These are phyloP conservation scores for Pheosia tremula DNA, from an alignment of 2,888 invertebrate genomes.

Conservation along the genomic window DNA sequence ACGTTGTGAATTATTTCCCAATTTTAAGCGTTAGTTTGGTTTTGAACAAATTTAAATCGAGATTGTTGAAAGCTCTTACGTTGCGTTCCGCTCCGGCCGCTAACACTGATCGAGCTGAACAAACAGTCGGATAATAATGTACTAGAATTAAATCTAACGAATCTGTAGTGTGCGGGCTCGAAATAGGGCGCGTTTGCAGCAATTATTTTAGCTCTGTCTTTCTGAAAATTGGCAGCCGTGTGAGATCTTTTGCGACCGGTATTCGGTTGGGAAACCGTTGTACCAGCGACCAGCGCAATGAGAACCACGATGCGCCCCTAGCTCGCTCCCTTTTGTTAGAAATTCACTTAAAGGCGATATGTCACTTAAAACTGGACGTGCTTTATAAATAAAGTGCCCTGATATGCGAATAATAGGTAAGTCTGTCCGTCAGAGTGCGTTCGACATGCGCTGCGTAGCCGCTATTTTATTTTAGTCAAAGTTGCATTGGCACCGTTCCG, in stretches of 20 bases:
- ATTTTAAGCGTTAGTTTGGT: neutral
- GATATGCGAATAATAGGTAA: constrained; percentile 82
- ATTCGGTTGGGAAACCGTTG: constrained; percentile 83
- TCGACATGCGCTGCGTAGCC: constrained; percentile 49
- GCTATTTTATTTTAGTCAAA: constrained; percentile 60
- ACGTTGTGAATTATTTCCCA: neutral
- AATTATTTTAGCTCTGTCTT: constrained; percentile 84
- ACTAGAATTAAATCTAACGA: constrained; percentile 78
- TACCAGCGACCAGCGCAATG: constrained; percentile 56
- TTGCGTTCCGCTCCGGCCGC: constrained; percentile 13
- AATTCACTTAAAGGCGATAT: constrained; percentile 56
- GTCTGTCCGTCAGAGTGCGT: constrained; percentile 60
- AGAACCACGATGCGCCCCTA: constrained; percentile 59
- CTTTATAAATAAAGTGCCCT: constrained; percentile 80
- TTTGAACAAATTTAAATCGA: neutral
- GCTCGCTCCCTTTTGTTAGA: constrained; percentile 27
- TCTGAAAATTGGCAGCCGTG: constrained; percentile 84
- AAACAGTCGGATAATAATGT: constrained; percentile 65
- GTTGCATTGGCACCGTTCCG: constrained; percentile 42
- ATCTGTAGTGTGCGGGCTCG: constrained; percentile 71
- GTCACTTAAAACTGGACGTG: constrained; percentile 61
- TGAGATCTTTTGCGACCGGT: constrained; percentile 79
- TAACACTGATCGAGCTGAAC: constrained; percentile 47
- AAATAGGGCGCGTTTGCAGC: constrained; percentile 82
- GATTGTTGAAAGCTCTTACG: neutral